Conservation (phyloP, 1,140 invertebrate species). For the Cyrtorhinus lividipennis region DNA sequence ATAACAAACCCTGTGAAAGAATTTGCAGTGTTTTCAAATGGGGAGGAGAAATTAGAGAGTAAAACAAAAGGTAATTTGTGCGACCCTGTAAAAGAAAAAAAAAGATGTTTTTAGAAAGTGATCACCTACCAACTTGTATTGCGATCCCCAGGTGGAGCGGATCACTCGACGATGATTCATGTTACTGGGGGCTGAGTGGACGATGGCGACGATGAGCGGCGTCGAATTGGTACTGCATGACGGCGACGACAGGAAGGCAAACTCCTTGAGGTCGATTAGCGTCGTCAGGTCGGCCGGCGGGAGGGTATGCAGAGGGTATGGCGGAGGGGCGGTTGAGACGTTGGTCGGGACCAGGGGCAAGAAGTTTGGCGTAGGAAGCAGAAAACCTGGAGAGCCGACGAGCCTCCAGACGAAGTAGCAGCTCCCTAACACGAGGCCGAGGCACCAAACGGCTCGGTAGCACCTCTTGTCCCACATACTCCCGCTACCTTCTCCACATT, state of each 20-base stretch:
- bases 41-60: no score
- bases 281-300: background rate
- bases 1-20: no score
- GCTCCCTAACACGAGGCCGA: background rate
- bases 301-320: background rate
- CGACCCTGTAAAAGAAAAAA: no score
- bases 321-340: background rate
- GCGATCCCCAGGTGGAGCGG: constrained; percentile 47
- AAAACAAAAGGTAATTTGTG: background rate
- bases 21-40: no score
- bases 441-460: background rate
- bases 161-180: constrained; percentile 42
- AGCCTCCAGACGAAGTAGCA: background rate
- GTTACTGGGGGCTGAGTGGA: constrained; percentile 53
- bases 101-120: no score
- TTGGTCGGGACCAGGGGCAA: background rate
- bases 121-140: no score
- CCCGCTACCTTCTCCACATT: background rate
- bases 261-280: constrained; percentile 5
- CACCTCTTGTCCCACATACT: constrained; percentile 6
- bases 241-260: background rate
- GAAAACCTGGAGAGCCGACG: background rate
- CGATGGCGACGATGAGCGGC: constrained; percentile 38
- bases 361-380: background rate
- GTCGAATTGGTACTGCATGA: background rate